Evolutionary conservation across 2,888 invertebrate species (phyloP).

Genomic region (Rotaria magnacalcarata): DNA sequence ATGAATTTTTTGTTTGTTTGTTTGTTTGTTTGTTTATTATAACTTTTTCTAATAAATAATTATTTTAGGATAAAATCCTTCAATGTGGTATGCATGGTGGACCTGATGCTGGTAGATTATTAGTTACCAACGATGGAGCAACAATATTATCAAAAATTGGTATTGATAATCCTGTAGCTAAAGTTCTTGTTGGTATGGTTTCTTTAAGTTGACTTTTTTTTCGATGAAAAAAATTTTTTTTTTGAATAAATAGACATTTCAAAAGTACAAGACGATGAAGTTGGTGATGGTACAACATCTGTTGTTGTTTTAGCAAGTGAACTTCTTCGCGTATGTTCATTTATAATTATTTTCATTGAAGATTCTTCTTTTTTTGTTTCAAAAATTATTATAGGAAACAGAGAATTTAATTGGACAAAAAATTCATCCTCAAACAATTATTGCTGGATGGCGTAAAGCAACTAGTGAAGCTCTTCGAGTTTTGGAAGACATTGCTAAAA

Average conservation of each 20-base stretch:
- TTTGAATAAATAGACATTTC: conserved; percentile 72
- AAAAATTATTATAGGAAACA: conserved; percentile 67
- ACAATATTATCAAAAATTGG: conserved; percentile 92
- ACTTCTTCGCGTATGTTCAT: conserved; percentile 66
- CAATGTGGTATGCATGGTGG: conserved; percentile 51
- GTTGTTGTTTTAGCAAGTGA: conserved; percentile 93
- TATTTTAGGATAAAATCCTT: conserved; percentile 63
- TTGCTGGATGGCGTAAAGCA: conserved; percentile 87
- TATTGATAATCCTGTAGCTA: conserved; percentile 97
- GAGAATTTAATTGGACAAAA: conserved; percentile 86
- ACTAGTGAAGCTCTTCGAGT: conserved; percentile 77
- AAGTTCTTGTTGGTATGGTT: conserved; percentile 75
- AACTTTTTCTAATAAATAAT: no score
- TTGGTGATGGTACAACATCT: conserved; percentile 99
- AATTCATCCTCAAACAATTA: conserved; percentile 94
- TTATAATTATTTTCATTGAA: no score
- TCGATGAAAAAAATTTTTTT: no score
- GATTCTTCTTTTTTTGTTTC: not conserved
- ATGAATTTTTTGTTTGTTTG: conserved; percentile 36
- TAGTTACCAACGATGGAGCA: conserved; percentile 98
- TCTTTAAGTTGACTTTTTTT: conserved; percentile 25
- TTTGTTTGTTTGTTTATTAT: not conserved
- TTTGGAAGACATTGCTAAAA: conserved; percentile 68
- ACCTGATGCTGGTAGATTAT: conserved; percentile 64
- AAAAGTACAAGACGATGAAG: conserved; percentile 95